phyloP scores from a whole-genome alignment of 2,113 vertebrate species.

The Channa argus region DNA sequence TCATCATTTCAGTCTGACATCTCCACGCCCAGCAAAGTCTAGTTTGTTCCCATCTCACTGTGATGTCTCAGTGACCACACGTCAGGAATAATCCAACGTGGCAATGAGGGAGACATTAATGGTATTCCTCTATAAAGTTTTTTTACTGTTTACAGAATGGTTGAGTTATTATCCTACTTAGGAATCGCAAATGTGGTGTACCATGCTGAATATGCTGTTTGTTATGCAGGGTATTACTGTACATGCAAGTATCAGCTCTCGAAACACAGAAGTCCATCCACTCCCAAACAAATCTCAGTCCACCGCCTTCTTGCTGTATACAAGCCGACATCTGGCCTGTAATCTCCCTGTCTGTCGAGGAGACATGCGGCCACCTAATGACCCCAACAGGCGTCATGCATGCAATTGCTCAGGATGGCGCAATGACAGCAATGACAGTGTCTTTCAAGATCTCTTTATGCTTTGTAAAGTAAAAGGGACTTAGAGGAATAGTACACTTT shows the following conservation, averaged over 20 bases:
- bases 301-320: slow-evolving; percentile 74
- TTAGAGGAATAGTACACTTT: slow-evolving; percentile 20
- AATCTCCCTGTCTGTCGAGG: slow-evolving; percentile 78
- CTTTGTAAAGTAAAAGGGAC: slow-evolving; percentile 71
- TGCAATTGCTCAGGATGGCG: slow-evolving; percentile 71
- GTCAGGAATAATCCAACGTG: slow-evolving; percentile 53
- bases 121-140: slow-evolving; percentile 25
- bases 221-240: slow-evolving; percentile 30
- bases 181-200: slow-evolving; percentile 30
- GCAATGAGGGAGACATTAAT: slow-evolving; percentile 22
- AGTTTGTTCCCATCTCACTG: slow-evolving; percentile 8
- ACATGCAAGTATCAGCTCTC: slow-evolving; percentile 66
- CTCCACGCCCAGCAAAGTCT: slow-evolving; percentile 28
- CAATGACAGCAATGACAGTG: slow-evolving; percentile 73
- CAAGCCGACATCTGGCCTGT: slow-evolving; percentile 75
- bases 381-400: slow-evolving; percentile 77
- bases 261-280: slow-evolving; percentile 68
- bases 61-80: slow-evolving; percentile 52
- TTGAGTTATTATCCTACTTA: slow-evolving; percentile 41
- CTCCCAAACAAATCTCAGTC: slow-evolving; percentile 76
- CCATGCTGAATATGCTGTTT: slow-evolving; percentile 53
- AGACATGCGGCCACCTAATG: slow-evolving; percentile 80
- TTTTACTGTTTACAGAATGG: slow-evolving; percentile 31
- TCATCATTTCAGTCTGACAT: slow-evolving; percentile 15
- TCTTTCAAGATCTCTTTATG: slow-evolving; percentile 72